phyloP scores from a whole-genome alignment of 2,113 vertebrate species.

The Dromas ardeola region DNA sequence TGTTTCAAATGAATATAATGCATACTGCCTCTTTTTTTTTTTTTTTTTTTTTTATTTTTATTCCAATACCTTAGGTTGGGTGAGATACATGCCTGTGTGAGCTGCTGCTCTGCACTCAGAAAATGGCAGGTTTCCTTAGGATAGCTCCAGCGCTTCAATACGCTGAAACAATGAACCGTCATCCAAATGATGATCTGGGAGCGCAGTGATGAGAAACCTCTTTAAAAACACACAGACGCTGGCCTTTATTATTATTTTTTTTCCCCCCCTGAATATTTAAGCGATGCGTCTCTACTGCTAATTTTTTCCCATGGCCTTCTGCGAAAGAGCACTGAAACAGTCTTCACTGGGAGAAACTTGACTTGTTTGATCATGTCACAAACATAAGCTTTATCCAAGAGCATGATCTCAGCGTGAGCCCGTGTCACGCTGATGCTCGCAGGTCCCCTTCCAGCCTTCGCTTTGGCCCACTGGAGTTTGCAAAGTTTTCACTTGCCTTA shows the following conservation, averaged over 20 bases:
- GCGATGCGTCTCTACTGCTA: neutral
- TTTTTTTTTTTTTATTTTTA: neutral
- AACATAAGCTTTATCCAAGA: neutral
- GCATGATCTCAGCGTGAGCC: neutral
- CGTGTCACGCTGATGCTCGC: neutral
- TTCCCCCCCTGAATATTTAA: neutral
- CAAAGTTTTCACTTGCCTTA: neutral
- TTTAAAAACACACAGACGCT: neutral
- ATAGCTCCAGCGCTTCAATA: neutral
- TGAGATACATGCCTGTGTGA: conserved; percentile 62
- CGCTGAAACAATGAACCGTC: conserved; percentile 32
- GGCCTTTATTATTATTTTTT: neutral
- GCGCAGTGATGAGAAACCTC: neutral
- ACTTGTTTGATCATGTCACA: neutral
- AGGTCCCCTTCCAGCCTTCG: neutral
- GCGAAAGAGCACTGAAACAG: neutral
- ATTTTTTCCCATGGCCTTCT: neutral
- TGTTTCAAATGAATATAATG: conserved; percentile 85
- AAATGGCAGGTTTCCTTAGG: conserved; percentile 70
- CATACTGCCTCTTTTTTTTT: conserved; percentile 39
- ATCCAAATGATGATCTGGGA: neutral
- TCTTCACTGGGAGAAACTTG: neutral
- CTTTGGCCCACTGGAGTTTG: neutral
- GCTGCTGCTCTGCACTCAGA: conserved; percentile 34
- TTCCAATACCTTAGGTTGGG: conserved; percentile 66